phyloP scores from a whole-genome alignment of 2,113 vertebrate species.

The Neolamprologus ventralis region DNA sequence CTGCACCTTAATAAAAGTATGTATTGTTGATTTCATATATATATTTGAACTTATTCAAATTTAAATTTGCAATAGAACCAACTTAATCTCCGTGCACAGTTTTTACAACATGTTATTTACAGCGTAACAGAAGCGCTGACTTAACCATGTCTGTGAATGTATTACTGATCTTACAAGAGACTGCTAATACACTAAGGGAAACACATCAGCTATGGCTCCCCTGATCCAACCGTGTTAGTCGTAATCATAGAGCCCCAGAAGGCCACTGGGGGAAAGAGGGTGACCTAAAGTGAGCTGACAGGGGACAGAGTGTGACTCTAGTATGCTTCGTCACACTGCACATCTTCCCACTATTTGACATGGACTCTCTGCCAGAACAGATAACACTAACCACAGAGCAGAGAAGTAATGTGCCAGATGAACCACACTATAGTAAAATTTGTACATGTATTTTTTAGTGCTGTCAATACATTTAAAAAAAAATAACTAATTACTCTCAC shows the following conservation, averaged over 20 bases:
- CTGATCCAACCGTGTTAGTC: background rate
- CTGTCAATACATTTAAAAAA: background rate
- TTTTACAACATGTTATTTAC: background rate
- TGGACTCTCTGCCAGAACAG: constrained; percentile 16
- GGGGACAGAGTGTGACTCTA: constrained; percentile 5
- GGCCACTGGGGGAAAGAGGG: background rate
- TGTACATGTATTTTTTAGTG: background rate
- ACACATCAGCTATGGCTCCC: background rate
- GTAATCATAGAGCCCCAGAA: background rate
- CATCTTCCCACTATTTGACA: constrained; percentile 10
- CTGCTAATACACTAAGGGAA: background rate
- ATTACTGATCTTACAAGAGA: background rate
- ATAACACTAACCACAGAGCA: constrained; percentile 7
- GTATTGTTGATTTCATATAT: background rate
- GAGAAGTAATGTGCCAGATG: background rate
- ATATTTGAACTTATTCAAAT: background rate
- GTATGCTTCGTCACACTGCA: background rate
- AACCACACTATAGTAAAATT: background rate
- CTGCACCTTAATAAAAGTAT: background rate
- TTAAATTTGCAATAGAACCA: background rate
- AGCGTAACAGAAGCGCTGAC: background rate
- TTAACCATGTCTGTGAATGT: background rate
- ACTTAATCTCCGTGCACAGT: background rate
- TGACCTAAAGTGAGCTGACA: constrained; percentile 14
- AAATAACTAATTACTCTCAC: background rate